phyloP scores from a whole-genome alignment of 2,888 invertebrate species.

The Dasypogon diadema region DNA sequence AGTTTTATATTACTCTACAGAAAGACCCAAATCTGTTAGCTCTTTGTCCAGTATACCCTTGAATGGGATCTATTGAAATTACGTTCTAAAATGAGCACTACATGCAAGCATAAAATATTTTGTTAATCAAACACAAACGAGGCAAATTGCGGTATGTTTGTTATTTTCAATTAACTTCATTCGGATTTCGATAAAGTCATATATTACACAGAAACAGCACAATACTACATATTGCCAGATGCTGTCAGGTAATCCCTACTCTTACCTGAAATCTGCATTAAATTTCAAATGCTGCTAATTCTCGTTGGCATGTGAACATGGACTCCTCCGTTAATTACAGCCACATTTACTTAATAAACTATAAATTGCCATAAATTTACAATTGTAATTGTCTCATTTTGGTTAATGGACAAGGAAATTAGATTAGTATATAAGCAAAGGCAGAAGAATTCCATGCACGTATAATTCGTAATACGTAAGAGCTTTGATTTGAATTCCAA shows the following conservation, averaged over 20 bases:
- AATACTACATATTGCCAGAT: background rate
- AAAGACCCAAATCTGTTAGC: too few species aligned
- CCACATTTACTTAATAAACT: constrained; percentile 16
- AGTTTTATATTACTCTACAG: too few species aligned
- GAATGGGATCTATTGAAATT: too few species aligned
- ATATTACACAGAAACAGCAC: background rate
- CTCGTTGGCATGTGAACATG: background rate
- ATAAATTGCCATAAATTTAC: constrained; percentile 31
- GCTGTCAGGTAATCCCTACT: background rate
- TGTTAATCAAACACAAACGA: background rate
- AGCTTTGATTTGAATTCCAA: background rate
- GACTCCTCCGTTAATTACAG: background rate
- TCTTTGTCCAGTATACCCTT: too few species aligned
- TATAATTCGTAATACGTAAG: background rate
- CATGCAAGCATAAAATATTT: background rate
- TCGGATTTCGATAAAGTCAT: background rate
- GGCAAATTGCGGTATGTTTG: background rate
- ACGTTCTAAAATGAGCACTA: too few species aligned
- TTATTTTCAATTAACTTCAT: background rate
- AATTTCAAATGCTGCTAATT: background rate
- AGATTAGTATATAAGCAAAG: background rate
- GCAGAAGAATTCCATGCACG: constrained; percentile 16
- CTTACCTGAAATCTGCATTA: background rate
- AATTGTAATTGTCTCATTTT: background rate
- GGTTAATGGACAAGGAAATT: constrained; percentile 10